Base-by-base conservation (phyloP, 1,140 invertebrate genomes). In the Caenorhabditis inopinata region DNA sequence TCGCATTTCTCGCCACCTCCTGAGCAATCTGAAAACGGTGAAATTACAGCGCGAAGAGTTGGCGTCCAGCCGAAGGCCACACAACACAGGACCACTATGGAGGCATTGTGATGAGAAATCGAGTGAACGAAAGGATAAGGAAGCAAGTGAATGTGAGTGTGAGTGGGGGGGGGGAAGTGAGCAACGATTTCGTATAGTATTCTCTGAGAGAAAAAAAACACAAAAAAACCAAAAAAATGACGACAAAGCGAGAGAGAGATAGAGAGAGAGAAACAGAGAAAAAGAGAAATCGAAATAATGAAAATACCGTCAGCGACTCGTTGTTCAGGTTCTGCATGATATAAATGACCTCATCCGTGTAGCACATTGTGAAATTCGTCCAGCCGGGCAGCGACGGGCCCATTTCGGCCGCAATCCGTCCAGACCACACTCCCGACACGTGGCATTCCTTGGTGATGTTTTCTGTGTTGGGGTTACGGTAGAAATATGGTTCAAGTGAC, bases 291-390 rank as follows among this genome's bases (percentile, higher is more conserved):
- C 4, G 0, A 27, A 48, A 48, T 74, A n/a, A 45, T 18, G 9
- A 74, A 79, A 74, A 73, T 45, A 81, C 80, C 80, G 47, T 80
- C 46, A 88, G 78, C 16, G 87, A 85, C 21, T 85, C 85, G 80
- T 87, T 86, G 79, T 87, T 85, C 79, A 88, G 76, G 75, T 87
- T 84, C 46, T 80, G 74, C 86, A 88, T 86, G 46, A 87, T 87
- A 74, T 85, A 83, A 16, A 91, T 90, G 38, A 93, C 92, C 87
- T 94, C 92, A 1, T 92, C 91, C 1, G 93, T 93, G 86, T 93
- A 93, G 85, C 94, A 96, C 0, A 92, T 91, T 0, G 93, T 93
- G 86, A 94, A 96, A 89, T 95, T 94, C 5, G 94, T 95, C 92
- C 94, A 96, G 0, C 94, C 94, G 4, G 90, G 90, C 1, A 87